These are phyloP conservation scores for Sesia apiformis DNA, from an alignment of 2,888 invertebrate genomes.

Conservation along the genomic window DNA sequence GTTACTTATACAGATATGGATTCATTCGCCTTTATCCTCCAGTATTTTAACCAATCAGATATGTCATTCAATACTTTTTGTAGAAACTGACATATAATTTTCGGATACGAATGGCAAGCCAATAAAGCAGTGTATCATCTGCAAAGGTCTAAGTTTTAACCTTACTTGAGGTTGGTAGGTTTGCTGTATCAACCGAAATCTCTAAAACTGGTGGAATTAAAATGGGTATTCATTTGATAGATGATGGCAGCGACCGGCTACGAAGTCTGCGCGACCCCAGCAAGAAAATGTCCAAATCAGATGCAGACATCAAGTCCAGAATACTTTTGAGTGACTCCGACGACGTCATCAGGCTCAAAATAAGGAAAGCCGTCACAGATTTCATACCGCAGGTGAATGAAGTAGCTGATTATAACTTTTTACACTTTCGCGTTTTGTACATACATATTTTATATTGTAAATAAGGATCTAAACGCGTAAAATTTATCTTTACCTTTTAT, in stretches of 20 bases:
- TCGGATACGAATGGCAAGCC: no score
- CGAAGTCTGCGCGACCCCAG: slow-evolving; percentile 89
- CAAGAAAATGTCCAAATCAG: slow-evolving; percentile 99
- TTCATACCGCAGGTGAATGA: slow-evolving; percentile 78
- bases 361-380: slow-evolving; percentile 94
- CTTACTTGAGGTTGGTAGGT: no score
- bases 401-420: not conserved
- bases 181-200: no score
- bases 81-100: not conserved
- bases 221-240: slow-evolving; percentile 21
- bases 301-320: slow-evolving; percentile 82
- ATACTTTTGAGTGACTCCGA: slow-evolving; percentile 84
- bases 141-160: no score
- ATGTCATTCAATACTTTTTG: not conserved
- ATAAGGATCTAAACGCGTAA: not conserved
- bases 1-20: not conserved
- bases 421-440: no score
- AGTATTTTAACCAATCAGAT: not conserved
- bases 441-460: not conserved
- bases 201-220: no score
- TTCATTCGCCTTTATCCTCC: not conserved
- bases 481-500: no score
- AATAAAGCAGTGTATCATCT: no score
- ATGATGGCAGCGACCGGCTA: slow-evolving; percentile 77
- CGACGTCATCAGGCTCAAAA: slow-evolving; percentile 39